phyloP scores from a whole-genome alignment of 92 coral and sea anemone genomes.

The Pocillopora grandis region DNA sequence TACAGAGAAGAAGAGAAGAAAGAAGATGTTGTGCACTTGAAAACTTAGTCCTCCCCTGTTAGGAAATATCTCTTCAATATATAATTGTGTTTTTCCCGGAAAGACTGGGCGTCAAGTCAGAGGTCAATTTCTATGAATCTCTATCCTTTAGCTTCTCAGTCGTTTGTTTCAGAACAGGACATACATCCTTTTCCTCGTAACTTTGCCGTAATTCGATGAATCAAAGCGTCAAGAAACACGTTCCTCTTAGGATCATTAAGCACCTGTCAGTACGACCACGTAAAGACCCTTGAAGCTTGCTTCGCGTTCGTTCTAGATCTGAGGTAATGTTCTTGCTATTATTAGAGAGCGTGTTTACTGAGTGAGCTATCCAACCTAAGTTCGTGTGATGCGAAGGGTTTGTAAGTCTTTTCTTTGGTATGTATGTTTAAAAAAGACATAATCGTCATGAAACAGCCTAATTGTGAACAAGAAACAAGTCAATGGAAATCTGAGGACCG shows the following conservation, averaged over 20 bases:
- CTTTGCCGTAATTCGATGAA: neutral
- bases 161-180: neutral
- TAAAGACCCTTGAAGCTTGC: neutral
- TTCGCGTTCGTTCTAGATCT: too few relatives aligned
- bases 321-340: too few relatives aligned
- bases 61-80: neutral
- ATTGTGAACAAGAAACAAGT: too few relatives aligned
- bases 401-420: too few relatives aligned
- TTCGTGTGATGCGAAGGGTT: too few relatives aligned
- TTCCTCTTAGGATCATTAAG: neutral
- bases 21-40: neutral
- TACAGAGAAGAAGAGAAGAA: neutral
- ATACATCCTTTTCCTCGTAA: neutral
- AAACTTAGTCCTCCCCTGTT: neutral
- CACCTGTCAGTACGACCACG: neutral
- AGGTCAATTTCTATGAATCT: constrained; percentile 4
- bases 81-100: neutral
- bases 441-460: too few relatives aligned
- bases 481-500: too few relatives aligned
- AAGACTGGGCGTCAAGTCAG: neutral
- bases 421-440: too few relatives aligned
- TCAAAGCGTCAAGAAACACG: neutral
- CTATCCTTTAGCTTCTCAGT: neutral
- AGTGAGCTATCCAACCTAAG: too few relatives aligned
- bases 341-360: too few relatives aligned